phyloP scores from a whole-genome alignment of 1,140 invertebrate genomes.

The Trachelipus rathkii region DNA sequence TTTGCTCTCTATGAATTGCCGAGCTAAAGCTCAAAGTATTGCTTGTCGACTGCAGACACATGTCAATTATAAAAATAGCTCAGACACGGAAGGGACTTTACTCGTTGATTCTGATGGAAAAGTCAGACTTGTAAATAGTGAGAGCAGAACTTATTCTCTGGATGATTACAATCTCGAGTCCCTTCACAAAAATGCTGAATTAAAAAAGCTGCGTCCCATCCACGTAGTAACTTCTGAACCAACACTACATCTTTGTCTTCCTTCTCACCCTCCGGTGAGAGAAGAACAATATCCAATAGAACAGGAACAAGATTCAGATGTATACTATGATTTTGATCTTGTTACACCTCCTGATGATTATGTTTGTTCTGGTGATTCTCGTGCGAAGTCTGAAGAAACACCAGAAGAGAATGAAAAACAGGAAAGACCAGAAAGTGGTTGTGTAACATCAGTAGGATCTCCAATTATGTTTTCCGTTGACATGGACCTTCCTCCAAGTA shows the following conservation, averaged over 20 bases:
- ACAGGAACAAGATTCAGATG: slow-evolving; percentile 40
- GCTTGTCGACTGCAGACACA: slow-evolving; percentile 68
- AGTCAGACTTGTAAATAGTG: slow-evolving; percentile 29
- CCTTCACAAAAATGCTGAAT: neutral
- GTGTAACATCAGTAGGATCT: slow-evolving; percentile 43
- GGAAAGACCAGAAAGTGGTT: slow-evolving; percentile 45
- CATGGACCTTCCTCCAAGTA: neutral
- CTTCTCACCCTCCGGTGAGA: slow-evolving; percentile 17
- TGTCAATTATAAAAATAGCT: slow-evolving; percentile 23
- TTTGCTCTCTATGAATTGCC: slow-evolving; percentile 64
- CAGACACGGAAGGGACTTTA: slow-evolving; percentile 23
- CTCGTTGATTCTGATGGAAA: slow-evolving; percentile 28
- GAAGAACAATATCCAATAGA: slow-evolving; percentile 35
- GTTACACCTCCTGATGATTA: slow-evolving; percentile 35
- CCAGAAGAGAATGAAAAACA: slow-evolving; percentile 31
- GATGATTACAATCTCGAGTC: slow-evolving; percentile 28
- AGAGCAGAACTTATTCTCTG: slow-evolving; percentile 32
- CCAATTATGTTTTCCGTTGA: slow-evolving; percentile 41
- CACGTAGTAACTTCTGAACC: slow-evolving; percentile 45
- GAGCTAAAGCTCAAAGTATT: slow-evolving; percentile 70
- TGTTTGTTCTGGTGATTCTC: slow-evolving; percentile 23
- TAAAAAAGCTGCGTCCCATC: slow-evolving; percentile 31
- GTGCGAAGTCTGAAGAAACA: slow-evolving; percentile 16
- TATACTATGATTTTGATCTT: slow-evolving; percentile 43
- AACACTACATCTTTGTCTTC: slow-evolving; percentile 34